Evolutionary conservation across 1,140 invertebrate species (phyloP).

Genomic region (Halyomorpha halys): DNA sequence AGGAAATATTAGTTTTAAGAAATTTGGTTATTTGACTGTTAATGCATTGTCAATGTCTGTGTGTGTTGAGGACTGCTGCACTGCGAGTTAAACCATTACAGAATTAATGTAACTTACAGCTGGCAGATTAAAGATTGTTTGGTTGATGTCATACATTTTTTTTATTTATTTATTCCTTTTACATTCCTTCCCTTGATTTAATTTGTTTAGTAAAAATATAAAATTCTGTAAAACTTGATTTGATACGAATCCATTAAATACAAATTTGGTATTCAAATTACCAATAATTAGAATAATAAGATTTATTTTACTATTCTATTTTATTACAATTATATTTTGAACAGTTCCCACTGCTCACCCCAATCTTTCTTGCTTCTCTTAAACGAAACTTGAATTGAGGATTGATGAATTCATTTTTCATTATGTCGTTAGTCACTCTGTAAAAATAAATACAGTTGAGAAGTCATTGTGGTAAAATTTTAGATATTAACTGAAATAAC

Average conservation of each 20-base stretch:
- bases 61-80: constrained; percentile 27
- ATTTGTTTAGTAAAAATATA: no score
- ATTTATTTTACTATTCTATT: neutral
- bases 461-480: no score
- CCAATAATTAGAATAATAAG: neutral
- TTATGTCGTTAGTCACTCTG: constrained; percentile 16
- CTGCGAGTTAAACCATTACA: constrained; percentile 17
- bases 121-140: constrained; percentile 28
- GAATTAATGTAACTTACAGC: constrained; percentile 25
- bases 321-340: constrained; percentile 20
- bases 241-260: no score
- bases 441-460: no score
- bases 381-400: constrained; percentile 17
- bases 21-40: constrained; percentile 28
- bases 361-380: constrained; percentile 18
- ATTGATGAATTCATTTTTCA: constrained; percentile 23
- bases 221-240: no score
- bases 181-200: no score
- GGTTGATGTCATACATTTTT: constrained; percentile 24
- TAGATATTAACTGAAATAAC: no score
- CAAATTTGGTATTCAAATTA: no score
- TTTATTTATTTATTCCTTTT: constrained; percentile 3
- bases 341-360: constrained; percentile 12
- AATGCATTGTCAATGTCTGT: constrained; percentile 26
- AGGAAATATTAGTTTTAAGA: constrained; percentile 26